These are phyloP conservation scores for Drosophila melanocephala DNA, from an alignment of 2,888 invertebrate genomes.

Conservation along the genomic window DNA sequence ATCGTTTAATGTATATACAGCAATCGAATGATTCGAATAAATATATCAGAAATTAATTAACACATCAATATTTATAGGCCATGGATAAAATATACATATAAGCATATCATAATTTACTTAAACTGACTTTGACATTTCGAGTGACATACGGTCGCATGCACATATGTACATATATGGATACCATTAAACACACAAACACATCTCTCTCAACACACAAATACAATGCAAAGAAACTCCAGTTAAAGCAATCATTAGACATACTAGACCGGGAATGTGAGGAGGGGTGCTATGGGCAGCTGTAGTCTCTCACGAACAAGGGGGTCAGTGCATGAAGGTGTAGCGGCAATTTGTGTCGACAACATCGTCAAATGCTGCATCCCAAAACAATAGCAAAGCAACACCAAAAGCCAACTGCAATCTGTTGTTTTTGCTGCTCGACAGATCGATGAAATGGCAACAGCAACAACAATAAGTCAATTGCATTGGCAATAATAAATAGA, in stretches of 20 bases:
- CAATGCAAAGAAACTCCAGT: conserved; percentile 24
- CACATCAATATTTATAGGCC: neutral
- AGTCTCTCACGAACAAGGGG: conserved; percentile 66
- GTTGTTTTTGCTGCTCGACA: conserved; percentile 46
- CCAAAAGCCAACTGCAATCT: conserved; percentile 41
- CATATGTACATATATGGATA: conserved; percentile 7
- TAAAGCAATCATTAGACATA: conserved; percentile 31
- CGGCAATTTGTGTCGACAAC: conserved; percentile 79
- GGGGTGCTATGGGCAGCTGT: conserved; percentile 2
- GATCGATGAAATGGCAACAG: conserved; percentile 66
- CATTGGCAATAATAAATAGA: conserved; percentile 77
- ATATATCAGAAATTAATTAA: neutral
- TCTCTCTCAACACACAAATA: neutral
- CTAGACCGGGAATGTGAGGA: neutral
- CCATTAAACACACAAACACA: conserved; percentile 14
- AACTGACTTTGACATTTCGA: conserved; percentile 45
- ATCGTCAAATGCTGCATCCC: conserved; percentile 50
- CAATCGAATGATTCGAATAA: neutral
- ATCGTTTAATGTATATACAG: neutral
- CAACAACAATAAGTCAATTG: conserved; percentile 75
- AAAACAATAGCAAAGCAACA: conserved; percentile 63
- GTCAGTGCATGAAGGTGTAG: conserved; percentile 75
- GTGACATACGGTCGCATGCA: conserved; percentile 26
- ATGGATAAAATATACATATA: neutral
- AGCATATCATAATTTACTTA: conserved; percentile 13